phyloP scores from a whole-genome alignment of 2,113 vertebrate species.

The Chaenogobius annularis region DNA sequence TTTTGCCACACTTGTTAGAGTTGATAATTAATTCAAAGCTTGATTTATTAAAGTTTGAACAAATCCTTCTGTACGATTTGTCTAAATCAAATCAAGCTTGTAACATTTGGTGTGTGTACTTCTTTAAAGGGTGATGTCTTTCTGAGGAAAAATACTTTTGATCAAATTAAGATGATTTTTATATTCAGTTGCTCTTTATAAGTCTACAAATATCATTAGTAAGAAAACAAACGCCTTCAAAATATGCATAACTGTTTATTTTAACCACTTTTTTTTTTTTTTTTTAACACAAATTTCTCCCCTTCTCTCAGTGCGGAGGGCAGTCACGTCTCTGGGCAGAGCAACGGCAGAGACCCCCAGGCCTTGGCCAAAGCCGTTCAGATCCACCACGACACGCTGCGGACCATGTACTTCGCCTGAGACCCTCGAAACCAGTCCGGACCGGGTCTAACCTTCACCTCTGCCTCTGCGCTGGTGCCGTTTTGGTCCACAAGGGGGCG shows the following conservation, averaged over 20 bases:
- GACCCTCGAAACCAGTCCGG: slow-evolving; percentile 20
- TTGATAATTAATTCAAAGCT: too few relatives aligned
- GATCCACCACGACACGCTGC: slow-evolving; percentile 79
- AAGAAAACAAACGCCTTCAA: too few relatives aligned
- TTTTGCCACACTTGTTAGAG: too few relatives aligned
- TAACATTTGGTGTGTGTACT: too few relatives aligned
- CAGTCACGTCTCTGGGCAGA: slow-evolving; percentile 80
- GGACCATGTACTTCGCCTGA: slow-evolving; percentile 81
- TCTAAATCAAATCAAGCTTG: too few relatives aligned
- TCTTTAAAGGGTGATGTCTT: too few relatives aligned
- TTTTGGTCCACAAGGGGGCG: slow-evolving; percentile 16
- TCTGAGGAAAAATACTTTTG: too few relatives aligned
- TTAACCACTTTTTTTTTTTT: background rate
- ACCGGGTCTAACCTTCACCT: slow-evolving; percentile 10
- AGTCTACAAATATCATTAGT: too few relatives aligned
- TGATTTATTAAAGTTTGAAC: too few relatives aligned
- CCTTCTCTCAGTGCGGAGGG: slow-evolving; percentile 70
- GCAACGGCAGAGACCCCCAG: slow-evolving; percentile 76
- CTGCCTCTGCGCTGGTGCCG: slow-evolving; percentile 5
- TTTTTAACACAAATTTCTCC: background rate
- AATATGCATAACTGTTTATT: background rate
- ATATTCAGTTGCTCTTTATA: too few relatives aligned
- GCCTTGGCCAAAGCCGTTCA: slow-evolving; percentile 77
- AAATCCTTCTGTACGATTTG: too few relatives aligned
- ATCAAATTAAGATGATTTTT: too few relatives aligned